These are phyloP conservation scores for Peucedramus taeniatus DNA, from an alignment of 2,113 vertebrate genomes.

Conservation along the genomic window DNA sequence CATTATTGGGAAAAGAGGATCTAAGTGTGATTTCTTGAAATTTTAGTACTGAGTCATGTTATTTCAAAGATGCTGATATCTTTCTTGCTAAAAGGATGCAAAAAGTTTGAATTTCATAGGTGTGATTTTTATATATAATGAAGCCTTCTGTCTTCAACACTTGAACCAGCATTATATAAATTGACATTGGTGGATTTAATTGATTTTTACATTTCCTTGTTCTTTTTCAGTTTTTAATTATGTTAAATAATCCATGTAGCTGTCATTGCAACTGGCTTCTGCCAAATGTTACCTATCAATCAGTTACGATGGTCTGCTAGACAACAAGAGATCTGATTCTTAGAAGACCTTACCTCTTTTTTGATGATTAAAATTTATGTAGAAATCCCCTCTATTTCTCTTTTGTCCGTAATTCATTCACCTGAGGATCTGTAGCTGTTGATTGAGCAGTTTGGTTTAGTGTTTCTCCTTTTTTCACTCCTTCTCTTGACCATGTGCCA, in stretches of 20 bases:
- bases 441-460: neutral
- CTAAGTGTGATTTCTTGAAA: neutral
- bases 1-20: neutral
- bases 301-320: neutral
- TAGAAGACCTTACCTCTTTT: neutral
- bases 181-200: neutral
- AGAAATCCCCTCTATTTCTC: neutral
- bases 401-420: neutral
- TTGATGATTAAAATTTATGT: neutral
- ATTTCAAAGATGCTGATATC: neutral
- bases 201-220: neutral
- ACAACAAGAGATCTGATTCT: neutral
- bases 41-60: neutral
- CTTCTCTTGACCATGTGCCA: neutral
- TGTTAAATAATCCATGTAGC: neutral
- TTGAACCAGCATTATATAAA: neutral
- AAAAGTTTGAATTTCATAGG: neutral
- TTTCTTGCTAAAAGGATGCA: neutral
- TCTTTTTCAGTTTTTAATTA: neutral
- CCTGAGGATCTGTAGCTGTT: neutral
- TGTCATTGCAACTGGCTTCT: neutral
- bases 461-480: neutral
- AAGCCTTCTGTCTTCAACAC: neutral
- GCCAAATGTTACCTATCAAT: neutral
- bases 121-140: neutral